A percentile compares a stretch with the other conserved stretches of the same genome.
These are phyloP conservation scores for Anarsia innoxiella DNA, from an alignment of 2,888 invertebrate species.

Conservation along the genomic window DNA sequence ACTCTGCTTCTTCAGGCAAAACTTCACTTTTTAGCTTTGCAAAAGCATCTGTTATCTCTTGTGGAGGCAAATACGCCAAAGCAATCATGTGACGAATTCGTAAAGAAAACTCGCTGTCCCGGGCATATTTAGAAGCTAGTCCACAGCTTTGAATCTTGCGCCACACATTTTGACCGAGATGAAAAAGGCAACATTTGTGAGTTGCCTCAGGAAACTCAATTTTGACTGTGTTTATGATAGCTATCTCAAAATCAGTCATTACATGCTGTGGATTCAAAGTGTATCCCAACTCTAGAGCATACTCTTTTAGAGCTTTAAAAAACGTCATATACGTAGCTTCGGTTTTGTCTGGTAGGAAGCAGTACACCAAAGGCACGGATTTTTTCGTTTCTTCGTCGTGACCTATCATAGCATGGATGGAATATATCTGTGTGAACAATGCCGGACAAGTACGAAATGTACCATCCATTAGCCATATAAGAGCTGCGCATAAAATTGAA, in stretches of 20 bases:
- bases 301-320: not conserved
- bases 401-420: conserved; percentile 5
- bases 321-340: not conserved
- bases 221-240: conserved; percentile 7
- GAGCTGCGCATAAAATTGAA: not conserved
- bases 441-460: conserved; percentile 2
- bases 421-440: conserved; percentile 2
- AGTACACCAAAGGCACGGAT: not conserved
- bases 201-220: conserved; percentile 1
- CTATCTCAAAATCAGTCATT: conserved; percentile 10
- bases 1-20: not conserved
- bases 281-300: not conserved
- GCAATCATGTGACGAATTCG: conserved; percentile 4
- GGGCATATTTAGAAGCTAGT: not conserved
- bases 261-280: not conserved
- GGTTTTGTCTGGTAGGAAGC: conserved; percentile 2
- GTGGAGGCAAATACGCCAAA: not conserved
- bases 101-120: conserved; percentile 7
- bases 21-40: not conserved
- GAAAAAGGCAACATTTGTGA: conserved; percentile 10
- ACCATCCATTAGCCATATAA: conserved; percentile 6
- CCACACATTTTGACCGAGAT: conserved; percentile 11
- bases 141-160: conserved; percentile 1
- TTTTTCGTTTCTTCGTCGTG: not conserved
- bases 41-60: not conserved